Conservation (phyloP, 30 jellyfish, hydroid and myxozoan genomes). For the Haliclystus octoradiatus region DNA sequence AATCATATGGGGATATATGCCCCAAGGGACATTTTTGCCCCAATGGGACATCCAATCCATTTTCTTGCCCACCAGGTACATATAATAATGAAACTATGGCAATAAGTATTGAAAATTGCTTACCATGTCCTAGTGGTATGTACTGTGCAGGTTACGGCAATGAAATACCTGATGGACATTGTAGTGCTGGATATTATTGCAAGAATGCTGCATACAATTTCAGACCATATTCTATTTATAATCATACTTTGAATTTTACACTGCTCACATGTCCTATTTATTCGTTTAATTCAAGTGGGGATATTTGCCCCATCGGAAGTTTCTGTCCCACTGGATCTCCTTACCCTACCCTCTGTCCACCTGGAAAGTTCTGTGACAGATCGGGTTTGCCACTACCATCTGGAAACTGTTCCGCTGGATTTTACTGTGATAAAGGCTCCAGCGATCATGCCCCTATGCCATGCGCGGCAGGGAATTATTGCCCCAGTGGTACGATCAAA, state of each 20-base stretch:
- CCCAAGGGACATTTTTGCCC: conserved; percentile 94
- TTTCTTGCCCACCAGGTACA: conserved; percentile 96
- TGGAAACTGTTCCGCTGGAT: conserved; percentile 92
- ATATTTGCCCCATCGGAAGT: conserved; percentile 67
- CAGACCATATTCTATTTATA: conserved; percentile 38
- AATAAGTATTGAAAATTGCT: conserved; percentile 70
- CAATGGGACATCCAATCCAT: conserved; percentile 58
- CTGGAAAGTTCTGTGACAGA: conserved; percentile 72
- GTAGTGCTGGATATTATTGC: conserved; percentile 85
- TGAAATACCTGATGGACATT: conserved; percentile 54
- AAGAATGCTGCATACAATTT: conserved; percentile 71
- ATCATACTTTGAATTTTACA: conserved; percentile 51
- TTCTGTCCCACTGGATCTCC: conserved; percentile 84
- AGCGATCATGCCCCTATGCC: conserved; percentile 29
- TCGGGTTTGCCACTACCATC: conserved; percentile 50
- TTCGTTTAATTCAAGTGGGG: conserved; percentile 82
- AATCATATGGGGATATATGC: conserved; percentile 69
- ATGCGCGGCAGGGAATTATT: conserved; percentile 71
- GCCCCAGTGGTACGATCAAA: conserved; percentile 70
- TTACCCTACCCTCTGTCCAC: conserved; percentile 62
- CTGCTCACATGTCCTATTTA: conserved; percentile 82
- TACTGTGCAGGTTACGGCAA: conserved; percentile 80
- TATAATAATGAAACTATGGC: conserved; percentile 65
- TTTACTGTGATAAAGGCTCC: conserved; percentile 68
- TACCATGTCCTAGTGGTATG: conserved; percentile 79